A percentile compares a stretch with the other conserved stretches of the same genome.
These are phyloP conservation scores for Sarcoramphus papa DNA, from an alignment of 2,797 vertebrate species.

Conservation along the genomic window DNA sequence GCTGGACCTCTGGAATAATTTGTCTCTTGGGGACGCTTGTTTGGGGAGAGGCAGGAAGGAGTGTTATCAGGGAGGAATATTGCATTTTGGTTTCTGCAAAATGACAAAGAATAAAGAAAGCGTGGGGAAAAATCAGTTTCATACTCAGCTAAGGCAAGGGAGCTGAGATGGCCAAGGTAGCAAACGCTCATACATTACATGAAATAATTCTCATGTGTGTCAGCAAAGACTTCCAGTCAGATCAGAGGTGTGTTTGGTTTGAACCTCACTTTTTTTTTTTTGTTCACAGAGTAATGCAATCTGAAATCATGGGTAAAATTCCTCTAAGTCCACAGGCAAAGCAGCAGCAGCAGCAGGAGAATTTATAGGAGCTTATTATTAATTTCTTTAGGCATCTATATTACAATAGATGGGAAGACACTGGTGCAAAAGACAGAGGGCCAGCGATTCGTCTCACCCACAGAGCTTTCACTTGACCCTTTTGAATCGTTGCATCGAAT, in stretches of 20 bases:
- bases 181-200: not conserved
- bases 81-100: not conserved
- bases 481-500: not conserved
- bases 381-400: not conserved
- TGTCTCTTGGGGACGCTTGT: slow-evolving; percentile 12
- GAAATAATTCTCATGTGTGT: not conserved
- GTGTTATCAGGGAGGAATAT: not conserved
- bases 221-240: not conserved
- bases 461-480: not conserved
- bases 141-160: not conserved
- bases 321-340: not conserved
- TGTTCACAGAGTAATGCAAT: not conserved
- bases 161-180: not conserved
- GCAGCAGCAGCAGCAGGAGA: not conserved
- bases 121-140: not conserved
- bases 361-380: not conserved
- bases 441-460: not conserved
- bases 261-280: not conserved
- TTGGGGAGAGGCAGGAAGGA: slow-evolving; percentile 7
- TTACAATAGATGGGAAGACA: not conserved
- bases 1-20: not conserved
- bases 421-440: not conserved
- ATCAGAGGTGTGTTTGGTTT: not conserved
- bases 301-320: not conserved
- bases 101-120: not conserved